Evolutionary conservation across 2,888 invertebrate species (phyloP), one percentile per base, ranked within the genome.

Genomic region (Archaeoteleia sp.): DNA sequence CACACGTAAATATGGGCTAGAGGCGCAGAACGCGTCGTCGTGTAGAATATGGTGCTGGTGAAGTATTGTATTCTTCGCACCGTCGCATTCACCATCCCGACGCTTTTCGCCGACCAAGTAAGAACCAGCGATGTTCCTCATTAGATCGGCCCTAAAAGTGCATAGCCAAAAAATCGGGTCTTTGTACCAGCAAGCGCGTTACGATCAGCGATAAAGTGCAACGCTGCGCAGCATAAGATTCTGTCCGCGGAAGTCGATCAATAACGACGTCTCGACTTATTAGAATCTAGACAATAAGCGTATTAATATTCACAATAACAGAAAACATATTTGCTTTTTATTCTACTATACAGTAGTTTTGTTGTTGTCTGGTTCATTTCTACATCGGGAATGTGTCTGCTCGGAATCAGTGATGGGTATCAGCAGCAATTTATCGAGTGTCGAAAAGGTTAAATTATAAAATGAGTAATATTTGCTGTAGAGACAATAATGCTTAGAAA

Each of bases 201-300:
- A 49, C 32, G 9, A 12, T 40, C 49, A 29, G 32, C 32, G 57
- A 17, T 34, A 53, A 61, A 54, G 58, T 66, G 42, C 55, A 46
- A 46, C 66, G 51, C 67, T 73, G 68, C 67, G 72, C n/a, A n/a
- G n/a, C 67, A 71, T 70, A 62, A 58, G 43, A 29, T 57, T 35
- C 65, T 66, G 55, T 55, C 49, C 62, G 53, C 68, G 62, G 61
- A 69, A 72, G 69, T 70, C 74, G 78, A 78, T 78, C 78, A 78
- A 78, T 78, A 78, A 74, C 67, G 68, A 63, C 71, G 61, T 66
- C 66, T 71, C 46, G 58, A 46, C 62, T 71, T 66, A 63, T 62
- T 68, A 60, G 51, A 65, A 46, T 58, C 48, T 57, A 68, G 62
- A 71, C 58, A 68, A 68, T 51, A 63, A 67, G 45, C 49, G 20